Conservation (phyloP, 2,888 invertebrate genomes). For the Cheilosia scutellata region DNA sequence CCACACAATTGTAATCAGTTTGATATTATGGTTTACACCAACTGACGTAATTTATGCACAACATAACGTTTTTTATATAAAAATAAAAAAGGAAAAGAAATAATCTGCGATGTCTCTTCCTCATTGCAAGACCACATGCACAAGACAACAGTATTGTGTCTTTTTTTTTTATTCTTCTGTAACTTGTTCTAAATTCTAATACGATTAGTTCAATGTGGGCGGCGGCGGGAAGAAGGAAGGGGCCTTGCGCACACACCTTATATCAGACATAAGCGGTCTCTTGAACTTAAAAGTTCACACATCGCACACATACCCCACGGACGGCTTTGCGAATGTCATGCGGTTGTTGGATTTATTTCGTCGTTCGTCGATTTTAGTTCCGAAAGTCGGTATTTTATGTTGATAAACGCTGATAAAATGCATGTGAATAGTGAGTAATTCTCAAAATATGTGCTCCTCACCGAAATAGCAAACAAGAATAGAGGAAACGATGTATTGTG, state of each 20-base stretch:
- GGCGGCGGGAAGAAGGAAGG: slow-evolving; percentile 28
- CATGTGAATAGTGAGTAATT: background rate
- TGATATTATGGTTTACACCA: slow-evolving; percentile 9
- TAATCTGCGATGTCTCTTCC: slow-evolving; percentile 50
- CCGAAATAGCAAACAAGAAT: background rate
- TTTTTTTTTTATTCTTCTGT: too few relatives aligned
- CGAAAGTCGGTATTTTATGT: slow-evolving; percentile 3
- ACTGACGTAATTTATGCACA: slow-evolving; percentile 63
- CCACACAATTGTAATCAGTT: background rate
- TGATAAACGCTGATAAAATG: slow-evolving; percentile 15
- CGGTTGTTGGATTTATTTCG: slow-evolving; percentile 36
- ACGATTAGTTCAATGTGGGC: slow-evolving; percentile 57
- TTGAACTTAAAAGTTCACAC: slow-evolving; percentile 73
- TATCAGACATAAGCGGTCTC: slow-evolving; percentile 54
- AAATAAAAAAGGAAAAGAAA: slow-evolving; percentile 3
- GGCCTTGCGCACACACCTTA: slow-evolving; percentile 58
- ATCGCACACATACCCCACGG: slow-evolving; percentile 23
- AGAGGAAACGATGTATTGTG: background rate
- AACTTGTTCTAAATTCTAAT: slow-evolving; percentile 58
- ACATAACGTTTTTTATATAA: slow-evolving; percentile 26
- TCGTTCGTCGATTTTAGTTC: slow-evolving; percentile 14
- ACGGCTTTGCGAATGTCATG: slow-evolving; percentile 39
- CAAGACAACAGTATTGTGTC: slow-evolving; percentile 16
- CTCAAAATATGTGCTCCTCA: too few relatives aligned
- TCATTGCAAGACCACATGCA: slow-evolving; percentile 48